Percentiles rank a stretch among this genome's conserved stretches.
phyloP scores from a whole-genome alignment of 2,888 invertebrate genomes.

The Eurytoma adleriae region DNA sequence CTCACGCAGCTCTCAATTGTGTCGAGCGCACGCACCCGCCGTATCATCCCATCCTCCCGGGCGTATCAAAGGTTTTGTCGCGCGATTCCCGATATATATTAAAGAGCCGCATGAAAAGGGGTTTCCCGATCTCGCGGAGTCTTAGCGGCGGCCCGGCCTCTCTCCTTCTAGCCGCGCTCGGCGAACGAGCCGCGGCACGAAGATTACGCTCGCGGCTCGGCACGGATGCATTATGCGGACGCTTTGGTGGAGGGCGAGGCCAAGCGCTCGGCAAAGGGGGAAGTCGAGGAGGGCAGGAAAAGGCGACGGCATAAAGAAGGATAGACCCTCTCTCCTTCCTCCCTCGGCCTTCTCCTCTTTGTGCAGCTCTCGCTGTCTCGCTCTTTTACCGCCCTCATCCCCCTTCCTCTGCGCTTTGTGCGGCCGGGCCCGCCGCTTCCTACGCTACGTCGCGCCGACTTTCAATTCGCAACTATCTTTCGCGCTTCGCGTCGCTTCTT shows the following conservation, averaged over 20 bases:
- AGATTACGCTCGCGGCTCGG: constrained; percentile 55
- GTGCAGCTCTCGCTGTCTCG: background rate
- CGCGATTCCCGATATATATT: constrained; percentile 36
- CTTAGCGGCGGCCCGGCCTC: background rate
- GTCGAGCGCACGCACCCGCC: no score
- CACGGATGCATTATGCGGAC: constrained; percentile 50
- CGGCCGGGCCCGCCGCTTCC: background rate
- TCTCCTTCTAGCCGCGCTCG: background rate
- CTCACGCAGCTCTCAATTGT: background rate
- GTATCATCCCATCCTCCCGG: background rate
- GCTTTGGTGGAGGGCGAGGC: constrained; percentile 27
- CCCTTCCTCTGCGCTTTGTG: background rate
- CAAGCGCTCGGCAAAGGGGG: constrained; percentile 45
- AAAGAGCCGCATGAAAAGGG: constrained; percentile 20
- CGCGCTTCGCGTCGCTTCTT: background rate
- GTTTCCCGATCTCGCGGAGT: background rate
- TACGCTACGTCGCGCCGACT: constrained; percentile 3
- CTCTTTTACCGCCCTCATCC: background rate
- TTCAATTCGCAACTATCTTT: constrained; percentile 15
- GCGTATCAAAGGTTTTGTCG: constrained; percentile 44
- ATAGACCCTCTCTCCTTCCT: constrained; percentile 41
- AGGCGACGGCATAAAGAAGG: constrained; percentile 52
- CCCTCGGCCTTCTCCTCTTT: constrained; percentile 35
- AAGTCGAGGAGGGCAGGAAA: constrained; percentile 52
- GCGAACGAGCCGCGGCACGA: constrained; percentile 29